phyloP scores from a whole-genome alignment of 2,888 invertebrate species.

The Neoascia interrupta region DNA sequence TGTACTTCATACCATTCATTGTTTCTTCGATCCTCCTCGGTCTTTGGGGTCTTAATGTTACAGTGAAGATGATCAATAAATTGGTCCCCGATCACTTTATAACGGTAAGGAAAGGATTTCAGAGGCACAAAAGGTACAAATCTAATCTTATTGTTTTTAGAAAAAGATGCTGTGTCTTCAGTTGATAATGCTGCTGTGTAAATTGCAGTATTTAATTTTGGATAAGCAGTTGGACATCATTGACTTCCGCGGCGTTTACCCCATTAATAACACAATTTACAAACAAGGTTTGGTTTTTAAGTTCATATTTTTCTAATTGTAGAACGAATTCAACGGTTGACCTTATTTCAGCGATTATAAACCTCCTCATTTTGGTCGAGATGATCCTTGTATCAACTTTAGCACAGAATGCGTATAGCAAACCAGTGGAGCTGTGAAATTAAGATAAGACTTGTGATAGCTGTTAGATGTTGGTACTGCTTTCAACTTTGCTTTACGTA shows the following conservation, averaged over 20 bases:
- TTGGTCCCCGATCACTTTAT: constrained; percentile 75
- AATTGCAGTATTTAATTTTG: constrained; percentile 76
- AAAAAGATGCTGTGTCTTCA: constrained; percentile 78
- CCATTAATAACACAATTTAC: constrained; percentile 77
- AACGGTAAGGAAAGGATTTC: constrained; percentile 69
- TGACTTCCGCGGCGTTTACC: constrained; percentile 75
- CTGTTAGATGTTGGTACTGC: too few species aligned
- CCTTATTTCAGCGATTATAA: constrained; percentile 75
- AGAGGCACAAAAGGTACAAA: too few species aligned
- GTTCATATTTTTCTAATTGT: constrained; percentile 1
- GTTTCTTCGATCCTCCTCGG: constrained; percentile 77
- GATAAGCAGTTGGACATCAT: constrained; percentile 74
- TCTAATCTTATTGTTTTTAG: constrained; percentile 59
- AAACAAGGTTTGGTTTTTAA: constrained; percentile 78
- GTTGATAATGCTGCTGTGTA: constrained; percentile 76
- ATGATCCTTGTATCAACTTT: constrained; percentile 77
- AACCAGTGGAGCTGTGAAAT: constrained; percentile 70
- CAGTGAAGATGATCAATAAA: constrained; percentile 75
- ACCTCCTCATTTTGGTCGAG: constrained; percentile 76
- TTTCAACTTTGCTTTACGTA: too few species aligned
- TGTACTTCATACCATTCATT: constrained; percentile 78
- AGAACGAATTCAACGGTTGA: too few species aligned
- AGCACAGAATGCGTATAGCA: constrained; percentile 76
- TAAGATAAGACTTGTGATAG: constrained; percentile 12
- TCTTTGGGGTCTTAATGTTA: constrained; percentile 77